Evolutionary conservation across 2,888 invertebrate species (phyloP).

Genomic region (Cryptocheilus praepositus): DNA sequence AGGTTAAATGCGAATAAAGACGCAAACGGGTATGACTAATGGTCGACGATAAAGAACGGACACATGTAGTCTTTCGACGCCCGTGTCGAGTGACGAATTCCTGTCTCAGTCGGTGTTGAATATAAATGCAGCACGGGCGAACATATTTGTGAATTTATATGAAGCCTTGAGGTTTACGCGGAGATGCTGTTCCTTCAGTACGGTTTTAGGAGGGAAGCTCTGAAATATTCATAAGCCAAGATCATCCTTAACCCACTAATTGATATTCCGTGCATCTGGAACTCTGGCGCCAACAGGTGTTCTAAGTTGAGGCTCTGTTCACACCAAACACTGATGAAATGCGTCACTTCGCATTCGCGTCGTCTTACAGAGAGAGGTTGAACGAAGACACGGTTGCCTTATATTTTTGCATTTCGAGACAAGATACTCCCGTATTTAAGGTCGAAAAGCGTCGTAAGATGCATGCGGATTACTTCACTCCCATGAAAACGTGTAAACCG

Average conservation of each 20-base stretch:
- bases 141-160: constrained; percentile 31
- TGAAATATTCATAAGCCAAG: constrained; percentile 68
- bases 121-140: constrained; percentile 25
- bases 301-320: constrained; percentile 27
- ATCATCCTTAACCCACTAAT: constrained; percentile 64
- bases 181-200: constrained; percentile 20
- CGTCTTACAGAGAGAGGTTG: not conserved
- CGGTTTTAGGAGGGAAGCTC: constrained; percentile 21
- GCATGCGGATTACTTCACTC: too few species aligned
- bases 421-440: too few species aligned
- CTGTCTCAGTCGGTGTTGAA: not conserved
- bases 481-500: too few species aligned
- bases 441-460: too few species aligned
- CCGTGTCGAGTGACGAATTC: too few species aligned
- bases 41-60: not conserved
- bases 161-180: constrained; percentile 21
- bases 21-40: constrained; percentile 8
- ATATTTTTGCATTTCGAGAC: too few species aligned
- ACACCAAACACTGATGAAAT: constrained; percentile 19
- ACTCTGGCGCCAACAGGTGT: constrained; percentile 55
- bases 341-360: constrained; percentile 1
- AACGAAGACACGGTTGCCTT: too few species aligned
- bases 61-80: too few species aligned
- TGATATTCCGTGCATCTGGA: constrained; percentile 66
- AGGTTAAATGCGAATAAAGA: constrained; percentile 11